phyloP scores from a whole-genome alignment of 2,888 invertebrate species.

The Phytoseiulus persimilis region DNA sequence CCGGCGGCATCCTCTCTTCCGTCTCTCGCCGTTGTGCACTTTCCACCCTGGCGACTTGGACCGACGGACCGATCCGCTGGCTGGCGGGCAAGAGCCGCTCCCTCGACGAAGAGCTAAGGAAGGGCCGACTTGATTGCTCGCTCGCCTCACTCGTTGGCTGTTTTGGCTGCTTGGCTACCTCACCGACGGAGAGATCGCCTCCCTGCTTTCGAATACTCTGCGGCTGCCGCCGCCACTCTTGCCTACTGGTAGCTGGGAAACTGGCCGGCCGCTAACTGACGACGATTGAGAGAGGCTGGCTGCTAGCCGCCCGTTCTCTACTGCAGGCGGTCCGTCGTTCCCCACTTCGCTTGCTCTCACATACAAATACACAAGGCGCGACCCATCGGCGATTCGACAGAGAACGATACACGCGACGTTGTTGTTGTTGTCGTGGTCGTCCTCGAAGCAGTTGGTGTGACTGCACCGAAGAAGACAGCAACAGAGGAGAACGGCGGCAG shows the following conservation, averaged over 20 bases:
- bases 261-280: not conserved
- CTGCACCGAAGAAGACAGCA: not conserved
- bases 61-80: not conserved
- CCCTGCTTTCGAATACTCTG: not conserved
- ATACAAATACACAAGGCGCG: not conserved
- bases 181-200: not conserved
- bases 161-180: not conserved
- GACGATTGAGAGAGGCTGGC: not conserved
- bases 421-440: not conserved
- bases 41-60: not conserved
- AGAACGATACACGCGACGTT: not conserved
- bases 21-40: not conserved
- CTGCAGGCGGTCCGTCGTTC: not conserved
- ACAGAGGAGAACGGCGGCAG: not conserved
- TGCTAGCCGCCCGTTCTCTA: not conserved
- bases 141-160: not conserved
- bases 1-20: not conserved
- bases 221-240: not conserved
- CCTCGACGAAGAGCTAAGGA: not conserved
- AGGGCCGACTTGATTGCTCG: not conserved
- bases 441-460: too few species aligned
- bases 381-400: not conserved
- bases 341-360: not conserved
- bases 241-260: not conserved
- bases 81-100: not conserved